Evolutionary conservation across 2,797 vertebrate genomes (phyloP), one percentile per base, ranked within the genome.

Genomic region (Iguana delicatissima): DNA sequence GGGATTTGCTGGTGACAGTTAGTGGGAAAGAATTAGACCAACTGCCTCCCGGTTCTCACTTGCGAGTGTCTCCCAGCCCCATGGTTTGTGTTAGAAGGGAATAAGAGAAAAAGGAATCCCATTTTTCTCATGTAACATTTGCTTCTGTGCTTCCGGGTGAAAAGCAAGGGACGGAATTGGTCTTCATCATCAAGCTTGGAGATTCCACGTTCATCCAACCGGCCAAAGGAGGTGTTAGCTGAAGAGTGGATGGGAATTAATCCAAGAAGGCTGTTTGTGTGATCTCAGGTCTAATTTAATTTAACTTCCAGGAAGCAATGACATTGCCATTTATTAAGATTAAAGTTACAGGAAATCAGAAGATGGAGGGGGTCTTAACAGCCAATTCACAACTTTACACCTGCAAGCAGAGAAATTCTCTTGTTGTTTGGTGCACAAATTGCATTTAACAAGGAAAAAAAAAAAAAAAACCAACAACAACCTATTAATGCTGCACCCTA

Each of bases 341-440:
- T 81, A 80, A 82, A 91, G 80, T 85, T 2, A 0, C 26, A 85
- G 55, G 92, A 89, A 90, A 91, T 35, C 50, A 59, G 84, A 52
- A 89, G 35, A 2, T 32, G 77, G 4, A 74, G 50, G 12, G 0
- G 82, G 82, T 76, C 83, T 8, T 91, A 26, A 42, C 52, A 91
- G 14, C 3, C 90, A 32, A 73, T 29, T 52, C 85, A 8, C 0
- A 77, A 13, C 1, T 29, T 84, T 90, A 26, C 12, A 86, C 62
- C 29, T 87, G 80, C 32, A 87, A 24, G 1, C 87, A 52, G 46
- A 29, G 46, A 4, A 80, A 8, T 59, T 22, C 84, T 16, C 24
- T 86, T 93, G 7, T 0, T 87, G 2, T 24, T 35, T 88, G 4
- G 4, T 88, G 55, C 14, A 88, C 26, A 18, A 0, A 81, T 0